Evolutionary conservation across 2,113 vertebrate genomes (phyloP).

Genomic region (Caretta caretta): DNA sequence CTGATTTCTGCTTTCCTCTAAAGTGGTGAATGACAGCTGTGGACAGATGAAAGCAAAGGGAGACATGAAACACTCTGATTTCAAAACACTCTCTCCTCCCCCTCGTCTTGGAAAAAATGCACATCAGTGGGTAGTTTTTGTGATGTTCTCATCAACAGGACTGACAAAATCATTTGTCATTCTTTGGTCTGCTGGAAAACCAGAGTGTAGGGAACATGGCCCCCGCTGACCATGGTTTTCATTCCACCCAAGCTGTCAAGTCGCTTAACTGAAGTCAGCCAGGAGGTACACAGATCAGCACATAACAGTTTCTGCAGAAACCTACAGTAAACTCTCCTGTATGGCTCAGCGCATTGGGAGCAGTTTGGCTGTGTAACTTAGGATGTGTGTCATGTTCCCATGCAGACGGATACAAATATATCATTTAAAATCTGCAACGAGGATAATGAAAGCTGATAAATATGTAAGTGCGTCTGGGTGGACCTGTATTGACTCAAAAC

Average conservation of each 20-base stretch:
- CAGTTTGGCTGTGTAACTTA: slow-evolving; percentile 42
- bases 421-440: slow-evolving; percentile 72
- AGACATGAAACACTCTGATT: slow-evolving; percentile 52
- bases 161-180: slow-evolving; percentile 75
- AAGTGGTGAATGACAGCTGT: slow-evolving; percentile 56
- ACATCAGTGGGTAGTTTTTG: slow-evolving; percentile 57
- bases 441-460: slow-evolving; percentile 78
- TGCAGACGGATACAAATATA: slow-evolving; percentile 68
- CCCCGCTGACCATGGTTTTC: slow-evolving; percentile 54
- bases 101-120: slow-evolving; percentile 49
- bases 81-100: background rate
- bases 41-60: slow-evolving; percentile 55
- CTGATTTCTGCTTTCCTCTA: slow-evolving; percentile 15
- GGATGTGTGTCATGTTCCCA: slow-evolving; percentile 50
- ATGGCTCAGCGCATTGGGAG: background rate
- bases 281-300: slow-evolving; percentile 3
- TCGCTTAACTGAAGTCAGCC: slow-evolving; percentile 39
- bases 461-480: slow-evolving; percentile 68
- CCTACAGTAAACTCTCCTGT: background rate
- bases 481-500: slow-evolving; percentile 63
- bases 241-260: slow-evolving; percentile 62
- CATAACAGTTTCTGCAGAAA: background rate
- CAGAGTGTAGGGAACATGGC: slow-evolving; percentile 52
- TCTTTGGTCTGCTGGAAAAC: slow-evolving; percentile 63
- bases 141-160: slow-evolving; percentile 62